phyloP scores from a whole-genome alignment of 2,797 vertebrate species.

The Pseudocheirus occidentalis region DNA sequence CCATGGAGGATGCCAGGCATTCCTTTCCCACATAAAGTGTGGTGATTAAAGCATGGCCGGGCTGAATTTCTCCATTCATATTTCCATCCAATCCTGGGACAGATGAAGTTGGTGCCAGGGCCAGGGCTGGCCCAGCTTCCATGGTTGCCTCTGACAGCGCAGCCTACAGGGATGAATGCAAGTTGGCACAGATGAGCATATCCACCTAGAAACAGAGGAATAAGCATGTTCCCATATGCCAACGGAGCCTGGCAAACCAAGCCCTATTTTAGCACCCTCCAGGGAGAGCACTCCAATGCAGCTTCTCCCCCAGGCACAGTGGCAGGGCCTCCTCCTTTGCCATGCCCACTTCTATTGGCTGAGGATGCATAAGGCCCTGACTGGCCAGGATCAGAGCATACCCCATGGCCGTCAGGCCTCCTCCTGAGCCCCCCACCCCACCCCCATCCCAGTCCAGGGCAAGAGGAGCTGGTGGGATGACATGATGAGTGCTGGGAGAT shows the following conservation, averaged over 20 bases:
- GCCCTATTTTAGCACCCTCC: too few relatives aligned
- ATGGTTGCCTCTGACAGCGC: neutral
- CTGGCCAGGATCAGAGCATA: too few relatives aligned
- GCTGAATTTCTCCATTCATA: too few relatives aligned
- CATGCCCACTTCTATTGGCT: too few relatives aligned
- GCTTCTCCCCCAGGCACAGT: neutral
- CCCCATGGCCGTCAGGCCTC: too few relatives aligned
- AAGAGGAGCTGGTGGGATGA: too few relatives aligned
- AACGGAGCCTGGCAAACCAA: neutral
- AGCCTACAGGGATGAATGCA: neutral
- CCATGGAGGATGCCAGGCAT: slow-evolving; percentile 28
- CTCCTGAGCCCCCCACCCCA: too few relatives aligned
- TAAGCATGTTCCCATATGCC: neutral
- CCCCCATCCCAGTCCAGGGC: too few relatives aligned
- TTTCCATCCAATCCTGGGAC: neutral
- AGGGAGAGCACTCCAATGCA: too few relatives aligned
- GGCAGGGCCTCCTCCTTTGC: too few relatives aligned
- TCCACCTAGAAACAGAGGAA: neutral
- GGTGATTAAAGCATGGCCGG: slow-evolving; percentile 22
- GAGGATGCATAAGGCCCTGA: too few relatives aligned
- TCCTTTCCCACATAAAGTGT: slow-evolving; percentile 53
- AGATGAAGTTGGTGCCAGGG: neutral
- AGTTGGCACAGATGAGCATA: neutral
- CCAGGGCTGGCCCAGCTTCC: neutral
- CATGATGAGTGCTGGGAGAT: too few relatives aligned